Base-by-base conservation (phyloP, 2,888 invertebrate genomes). In the Chrysotoxum bicinctum region DNA sequence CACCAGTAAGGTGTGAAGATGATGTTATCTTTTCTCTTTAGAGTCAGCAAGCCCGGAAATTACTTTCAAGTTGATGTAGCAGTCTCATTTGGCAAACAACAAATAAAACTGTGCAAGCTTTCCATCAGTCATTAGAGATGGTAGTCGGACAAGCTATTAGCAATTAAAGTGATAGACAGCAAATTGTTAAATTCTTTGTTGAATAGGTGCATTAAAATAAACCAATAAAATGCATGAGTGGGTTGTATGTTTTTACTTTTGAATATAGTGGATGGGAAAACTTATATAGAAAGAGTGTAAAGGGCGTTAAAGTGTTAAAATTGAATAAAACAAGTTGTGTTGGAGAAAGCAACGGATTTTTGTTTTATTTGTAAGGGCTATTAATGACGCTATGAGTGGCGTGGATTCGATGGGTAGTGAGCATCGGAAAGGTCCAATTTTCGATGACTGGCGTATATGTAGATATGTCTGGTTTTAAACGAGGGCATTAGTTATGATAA, bases 1-100 rank as follows among this genome's bases (percentile, higher is more conserved):
- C 12, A 23, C 21, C 23, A 50, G 50, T 50, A 50, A 74, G 78
- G 83, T 83, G 83, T 69, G 73, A 83, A 78, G 40, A 69, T 54
- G 68, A 54, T 16, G 35, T 26, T 69, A 43, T 54, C 68, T 19
- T 74, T 32, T 52, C 26, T 68, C 58, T 52, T 78, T 43, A 40
- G 32, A 70, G 14, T 66, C 52, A 77, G 50, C 10, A 26, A 69
- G 69, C 26, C 68, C 78, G 78, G 78, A 83, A 74, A 79, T 74
- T 26, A 69, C 62, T 62, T 74, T 50, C 43, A 40, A 64, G 69
- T 76, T 76, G 68, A 70, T 64, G 21, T 35, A 66, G 66, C 66
- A 64, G 40, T 50, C 64, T 43, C 62, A 69, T 78, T 83, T 78
- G 54, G 48, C 69, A 74, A 74, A 69, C 43, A 74, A 50, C 68